Evolutionary conservation across 2,113 vertebrate species (phyloP).

Genomic region (Stegostoma tigrinum): DNA sequence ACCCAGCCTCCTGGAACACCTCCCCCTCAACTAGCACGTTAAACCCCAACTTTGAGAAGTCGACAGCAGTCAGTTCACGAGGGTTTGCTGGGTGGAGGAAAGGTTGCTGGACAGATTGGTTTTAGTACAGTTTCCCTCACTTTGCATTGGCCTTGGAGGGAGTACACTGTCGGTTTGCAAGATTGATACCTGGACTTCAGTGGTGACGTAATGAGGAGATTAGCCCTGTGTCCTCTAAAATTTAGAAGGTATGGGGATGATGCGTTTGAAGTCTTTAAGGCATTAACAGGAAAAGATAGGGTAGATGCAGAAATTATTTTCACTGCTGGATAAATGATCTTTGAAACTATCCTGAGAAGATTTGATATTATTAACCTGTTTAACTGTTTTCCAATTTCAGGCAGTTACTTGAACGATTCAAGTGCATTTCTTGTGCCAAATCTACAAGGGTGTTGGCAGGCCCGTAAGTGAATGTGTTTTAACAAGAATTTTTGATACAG

Average conservation of each 20-base stretch:
- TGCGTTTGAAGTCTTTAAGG: too few species aligned
- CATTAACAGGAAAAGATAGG: too few species aligned
- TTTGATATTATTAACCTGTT: neutral
- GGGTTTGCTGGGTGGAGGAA: neutral
- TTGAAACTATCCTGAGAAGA: neutral
- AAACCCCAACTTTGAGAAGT: too few species aligned
- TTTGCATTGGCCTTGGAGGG: neutral
- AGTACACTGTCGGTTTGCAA: too few species aligned
- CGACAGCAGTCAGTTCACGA: neutral
- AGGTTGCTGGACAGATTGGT: neutral
- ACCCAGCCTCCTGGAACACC: too few species aligned
- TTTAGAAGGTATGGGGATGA: too few species aligned
- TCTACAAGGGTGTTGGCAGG: conserved; percentile 42
- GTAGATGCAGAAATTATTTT: too few species aligned
- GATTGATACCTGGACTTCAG: too few species aligned
- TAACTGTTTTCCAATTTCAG: conserved; percentile 44
- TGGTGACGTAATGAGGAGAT: too few species aligned
- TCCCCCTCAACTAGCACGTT: too few species aligned
- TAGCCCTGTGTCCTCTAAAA: too few species aligned
- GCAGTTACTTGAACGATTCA: conserved; percentile 50
- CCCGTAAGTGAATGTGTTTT: conserved; percentile 50
- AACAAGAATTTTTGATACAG: neutral
- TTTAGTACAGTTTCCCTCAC: neutral
- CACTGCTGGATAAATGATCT: neutral
- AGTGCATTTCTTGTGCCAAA: conserved; percentile 56